Evolutionary conservation across 1,140 invertebrate genomes (phyloP).

Genomic region (Bacillus rossius): DNA sequence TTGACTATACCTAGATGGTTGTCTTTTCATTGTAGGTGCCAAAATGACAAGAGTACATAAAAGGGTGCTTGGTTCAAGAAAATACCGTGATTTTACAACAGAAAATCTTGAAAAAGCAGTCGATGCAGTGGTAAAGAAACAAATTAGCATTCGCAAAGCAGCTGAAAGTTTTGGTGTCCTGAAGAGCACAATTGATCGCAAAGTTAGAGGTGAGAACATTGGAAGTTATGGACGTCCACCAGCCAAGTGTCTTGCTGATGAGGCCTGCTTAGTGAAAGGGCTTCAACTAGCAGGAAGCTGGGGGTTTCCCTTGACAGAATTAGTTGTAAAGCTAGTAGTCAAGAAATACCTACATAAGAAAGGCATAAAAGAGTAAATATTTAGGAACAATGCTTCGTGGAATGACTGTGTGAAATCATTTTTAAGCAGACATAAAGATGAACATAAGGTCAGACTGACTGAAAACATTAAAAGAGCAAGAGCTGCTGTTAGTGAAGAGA

Average conservation of each 20-base stretch:
- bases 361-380: constrained; percentile 16
- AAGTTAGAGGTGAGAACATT: neutral
- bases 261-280: neutral
- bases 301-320: constrained; percentile 28
- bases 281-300: constrained; percentile 20
- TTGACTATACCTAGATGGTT: too few species aligned
- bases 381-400: constrained; percentile 32
- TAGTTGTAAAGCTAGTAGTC: constrained; percentile 23
- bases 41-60: constrained; percentile 14
- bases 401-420: constrained; percentile 29
- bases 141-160: too few species aligned
- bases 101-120: too few species aligned
- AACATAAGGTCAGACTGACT: constrained; percentile 22
- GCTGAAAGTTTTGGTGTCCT: too few species aligned
- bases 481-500: constrained; percentile 20
- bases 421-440: constrained; percentile 25
- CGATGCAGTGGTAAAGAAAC: too few species aligned
- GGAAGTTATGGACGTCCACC: too few species aligned
- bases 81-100: too few species aligned
- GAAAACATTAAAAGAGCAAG: constrained; percentile 34
- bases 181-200: too few species aligned
- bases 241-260: too few species aligned
- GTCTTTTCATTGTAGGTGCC: neutral
- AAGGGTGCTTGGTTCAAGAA: neutral
- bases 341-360: constrained; percentile 30